Percentiles rank a stretch among this genome's conserved stretches.
These are phyloP conservation scores for Disparrhopalites patrizii DNA, from an alignment of 2,888 invertebrate genomes.

Conservation along the genomic window DNA sequence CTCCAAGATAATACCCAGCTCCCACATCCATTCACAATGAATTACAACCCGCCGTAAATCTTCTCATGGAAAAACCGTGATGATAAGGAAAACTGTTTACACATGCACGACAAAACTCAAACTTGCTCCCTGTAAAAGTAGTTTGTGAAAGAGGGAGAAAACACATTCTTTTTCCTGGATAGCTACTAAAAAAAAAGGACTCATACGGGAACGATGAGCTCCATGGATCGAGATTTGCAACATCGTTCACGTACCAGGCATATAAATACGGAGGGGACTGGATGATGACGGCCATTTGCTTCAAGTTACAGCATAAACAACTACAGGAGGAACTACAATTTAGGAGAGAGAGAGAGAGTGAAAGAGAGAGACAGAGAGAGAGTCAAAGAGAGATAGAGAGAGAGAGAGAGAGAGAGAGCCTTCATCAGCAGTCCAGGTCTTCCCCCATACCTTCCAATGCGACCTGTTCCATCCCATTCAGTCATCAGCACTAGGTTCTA, in stretches of 20 bases:
- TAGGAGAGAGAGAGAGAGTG: not conserved
- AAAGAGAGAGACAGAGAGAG: not conserved
- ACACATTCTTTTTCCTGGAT: too few relatives aligned
- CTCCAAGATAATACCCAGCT: slow-evolving; percentile 23
- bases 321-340: not conserved
- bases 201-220: too few relatives aligned
- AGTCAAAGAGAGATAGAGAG: not conserved
- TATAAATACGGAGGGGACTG: too few relatives aligned
- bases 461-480: slow-evolving; percentile 1
- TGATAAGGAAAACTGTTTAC: slow-evolving; percentile 38
- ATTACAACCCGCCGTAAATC: slow-evolving; percentile 38
- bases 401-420: slow-evolving; percentile 5
- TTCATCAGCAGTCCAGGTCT: slow-evolving; percentile 10
- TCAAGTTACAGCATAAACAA: not conserved
- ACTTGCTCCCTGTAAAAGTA: slow-evolving; percentile 28
- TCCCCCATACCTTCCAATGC: not conserved
- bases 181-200: slow-evolving; percentile 24
- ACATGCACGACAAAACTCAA: slow-evolving; percentile 31
- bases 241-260: slow-evolving; percentile 21
- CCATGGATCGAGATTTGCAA: slow-evolving; percentile 39
- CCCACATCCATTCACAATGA: slow-evolving; percentile 36
- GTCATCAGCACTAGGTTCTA: not conserved
- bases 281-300: slow-evolving; percentile 8
- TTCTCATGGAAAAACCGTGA: slow-evolving; percentile 26
- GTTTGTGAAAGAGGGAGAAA: too few relatives aligned